Conservation (phyloP, 2,113 vertebrate genomes). For the Sprattus sprattus region DNA sequence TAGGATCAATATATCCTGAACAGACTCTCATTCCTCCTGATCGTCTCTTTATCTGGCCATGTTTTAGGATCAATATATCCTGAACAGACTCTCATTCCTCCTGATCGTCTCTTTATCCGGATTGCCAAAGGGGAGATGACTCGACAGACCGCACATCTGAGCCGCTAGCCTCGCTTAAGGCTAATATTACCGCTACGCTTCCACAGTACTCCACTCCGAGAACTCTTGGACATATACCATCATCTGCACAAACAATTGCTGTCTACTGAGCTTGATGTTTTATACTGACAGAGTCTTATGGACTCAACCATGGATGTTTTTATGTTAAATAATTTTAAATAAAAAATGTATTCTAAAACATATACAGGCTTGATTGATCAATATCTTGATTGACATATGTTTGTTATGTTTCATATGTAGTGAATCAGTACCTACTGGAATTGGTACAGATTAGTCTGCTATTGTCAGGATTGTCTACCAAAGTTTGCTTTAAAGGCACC, state of each 20-base stretch:
- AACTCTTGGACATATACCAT: neutral
- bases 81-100: neutral
- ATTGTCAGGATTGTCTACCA: too few relatives aligned
- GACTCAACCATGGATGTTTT: neutral
- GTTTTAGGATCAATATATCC: neutral
- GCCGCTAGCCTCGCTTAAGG: neutral
- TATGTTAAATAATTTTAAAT: slow-evolving; percentile 2
- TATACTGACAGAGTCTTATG: neutral
- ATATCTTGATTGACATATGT: too few relatives aligned
- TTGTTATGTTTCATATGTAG: too few relatives aligned
- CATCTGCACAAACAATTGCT: neutral
- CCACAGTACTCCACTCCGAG: neutral
- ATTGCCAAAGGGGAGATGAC: neutral
- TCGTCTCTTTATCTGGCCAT: neutral
- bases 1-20: neutral
- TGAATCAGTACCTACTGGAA: too few relatives aligned
- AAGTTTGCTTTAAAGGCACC: too few relatives aligned
- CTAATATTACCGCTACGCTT: neutral
- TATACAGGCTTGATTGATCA: neutral
- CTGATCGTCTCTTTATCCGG: neutral
- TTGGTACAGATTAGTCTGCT: too few relatives aligned
- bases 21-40: neutral
- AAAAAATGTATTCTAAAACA: neutral
- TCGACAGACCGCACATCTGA: neutral
- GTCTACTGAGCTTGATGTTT: neutral